Conservation (phyloP, 1,140 invertebrate species). For the Orchestia grillus region DNA sequence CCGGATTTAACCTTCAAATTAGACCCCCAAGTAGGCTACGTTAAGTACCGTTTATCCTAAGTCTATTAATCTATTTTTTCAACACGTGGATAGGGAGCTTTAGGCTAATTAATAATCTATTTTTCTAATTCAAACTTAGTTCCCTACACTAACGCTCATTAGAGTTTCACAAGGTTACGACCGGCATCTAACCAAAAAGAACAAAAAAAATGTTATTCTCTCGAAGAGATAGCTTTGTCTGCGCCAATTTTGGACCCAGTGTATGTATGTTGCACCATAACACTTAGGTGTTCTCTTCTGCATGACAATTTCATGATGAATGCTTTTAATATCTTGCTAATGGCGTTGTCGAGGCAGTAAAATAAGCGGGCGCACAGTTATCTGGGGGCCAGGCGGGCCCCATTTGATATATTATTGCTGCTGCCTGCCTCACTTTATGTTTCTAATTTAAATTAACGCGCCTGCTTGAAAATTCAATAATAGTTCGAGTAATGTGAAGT, state of each 20-base stretch:
- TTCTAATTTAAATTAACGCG: slow-evolving; percentile 2
- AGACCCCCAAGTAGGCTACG: too few relatives aligned
- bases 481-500: background rate
- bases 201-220: background rate
- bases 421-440: background rate
- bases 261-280: background rate
- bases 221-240: background rate
- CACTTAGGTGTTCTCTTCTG: background rate
- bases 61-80: too few relatives aligned
- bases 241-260: background rate
- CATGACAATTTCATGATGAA: slow-evolving; percentile 3
- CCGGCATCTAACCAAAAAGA: background rate
- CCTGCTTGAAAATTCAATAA: background rate
- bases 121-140: background rate
- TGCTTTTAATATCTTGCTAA: slow-evolving; percentile 12
- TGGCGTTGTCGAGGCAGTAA: slow-evolving; percentile 4
- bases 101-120: too few relatives aligned
- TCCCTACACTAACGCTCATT: background rate
- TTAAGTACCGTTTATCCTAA: too few relatives aligned
- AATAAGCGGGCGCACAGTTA: background rate
- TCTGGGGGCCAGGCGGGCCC: background rate
- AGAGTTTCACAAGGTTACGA: background rate
- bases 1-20: too few relatives aligned
- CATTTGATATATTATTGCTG: slow-evolving; percentile 23
- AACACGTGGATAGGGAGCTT: too few relatives aligned